Base-by-base conservation (phyloP, 2,797 vertebrate genomes). In the Coranthus polyacanthus region DNA sequence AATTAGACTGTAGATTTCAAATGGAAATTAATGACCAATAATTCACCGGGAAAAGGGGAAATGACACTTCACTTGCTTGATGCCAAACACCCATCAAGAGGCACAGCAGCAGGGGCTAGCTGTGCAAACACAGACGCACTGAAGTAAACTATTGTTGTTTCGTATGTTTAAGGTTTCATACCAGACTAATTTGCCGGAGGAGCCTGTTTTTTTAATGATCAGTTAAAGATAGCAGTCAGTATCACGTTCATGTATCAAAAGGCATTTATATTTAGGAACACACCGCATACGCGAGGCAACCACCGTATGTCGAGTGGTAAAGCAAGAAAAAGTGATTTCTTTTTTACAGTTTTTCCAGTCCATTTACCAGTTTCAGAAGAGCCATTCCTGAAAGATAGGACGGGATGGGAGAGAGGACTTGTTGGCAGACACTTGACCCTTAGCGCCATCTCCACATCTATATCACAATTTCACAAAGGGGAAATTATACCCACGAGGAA, bases 1-100 rank as follows among this genome's bases (percentile, higher is more conserved):
- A 86, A 92, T 93, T 90, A 89, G 67, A 75, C 72, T 72, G 39
- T 72, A 74, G 60, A 75, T 87, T 91, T 88, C 51, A 84, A 81
- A 83, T 79, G 51, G 43, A 82, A 87, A 84, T 87, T 50, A 89
- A 88, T 56, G 20, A 56, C 50, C 53, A 62, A 87, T 87, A 82
- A 85, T 85, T 90, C 51, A 92, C 34, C 68, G 58, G 60, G 20
- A 79, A 75, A 59, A 53, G 20, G 38, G 20, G 22, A 78, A 81
- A 72, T 79, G 16, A 64, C 70, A 72, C 52, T 66, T 77, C 43
- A 78, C 68, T 77, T 81, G 21, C 41, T 51, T 52, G 24, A 69
- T 44, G 49, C 9, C 36, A 12, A 9, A 3, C 21, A 61, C 12
- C 29, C 46, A 78, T 68, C 43, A 43, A 24, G 58, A 69, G 43